Percentiles rank a stretch among this genome's conserved stretches.
phyloP scores from a whole-genome alignment of 1,140 invertebrate genomes.

The Anastrepha ludens region DNA sequence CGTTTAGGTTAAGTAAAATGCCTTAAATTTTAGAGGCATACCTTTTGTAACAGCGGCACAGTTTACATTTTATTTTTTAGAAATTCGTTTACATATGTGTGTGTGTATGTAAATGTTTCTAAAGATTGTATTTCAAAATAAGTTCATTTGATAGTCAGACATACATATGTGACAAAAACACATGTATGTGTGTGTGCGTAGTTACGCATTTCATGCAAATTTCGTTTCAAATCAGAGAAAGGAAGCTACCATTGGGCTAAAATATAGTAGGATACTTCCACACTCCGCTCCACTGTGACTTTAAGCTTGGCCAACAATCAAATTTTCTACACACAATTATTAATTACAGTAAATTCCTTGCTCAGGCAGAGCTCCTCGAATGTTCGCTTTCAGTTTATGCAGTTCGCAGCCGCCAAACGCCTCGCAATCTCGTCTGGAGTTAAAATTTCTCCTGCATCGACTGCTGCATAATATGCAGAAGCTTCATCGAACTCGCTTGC shows the following conservation, averaged over 20 bases:
- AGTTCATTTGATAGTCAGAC: too few species aligned
- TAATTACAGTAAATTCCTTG: background rate
- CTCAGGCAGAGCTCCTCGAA: background rate
- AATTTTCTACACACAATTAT: background rate
- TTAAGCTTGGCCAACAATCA: background rate
- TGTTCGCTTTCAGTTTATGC: slow-evolving; percentile 56
- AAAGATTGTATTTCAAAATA: too few species aligned
- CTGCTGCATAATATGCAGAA: slow-evolving; percentile 88
- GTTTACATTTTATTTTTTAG: background rate
- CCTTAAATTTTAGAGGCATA: too few species aligned
- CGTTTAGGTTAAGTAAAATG: background rate
- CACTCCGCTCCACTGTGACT: too few species aligned
- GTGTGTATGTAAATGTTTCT: too few species aligned
- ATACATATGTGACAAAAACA: too few species aligned
- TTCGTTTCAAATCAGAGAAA: too few species aligned
- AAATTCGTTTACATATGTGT: too few species aligned
- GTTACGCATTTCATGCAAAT: too few species aligned
- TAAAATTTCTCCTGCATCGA: slow-evolving; percentile 82
- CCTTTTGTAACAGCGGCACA: background rate
- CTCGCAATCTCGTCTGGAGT: slow-evolving; percentile 71
- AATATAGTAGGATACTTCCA: too few species aligned
- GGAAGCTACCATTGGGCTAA: too few species aligned
- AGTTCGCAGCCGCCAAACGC: slow-evolving; percentile 66
- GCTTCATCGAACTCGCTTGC: slow-evolving; percentile 90
- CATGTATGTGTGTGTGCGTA: too few species aligned